Percentiles rank a stretch among this genome's conserved stretches.
phyloP scores from a whole-genome alignment of 2,888 invertebrate species.

The Tetranychus truncatus region DNA sequence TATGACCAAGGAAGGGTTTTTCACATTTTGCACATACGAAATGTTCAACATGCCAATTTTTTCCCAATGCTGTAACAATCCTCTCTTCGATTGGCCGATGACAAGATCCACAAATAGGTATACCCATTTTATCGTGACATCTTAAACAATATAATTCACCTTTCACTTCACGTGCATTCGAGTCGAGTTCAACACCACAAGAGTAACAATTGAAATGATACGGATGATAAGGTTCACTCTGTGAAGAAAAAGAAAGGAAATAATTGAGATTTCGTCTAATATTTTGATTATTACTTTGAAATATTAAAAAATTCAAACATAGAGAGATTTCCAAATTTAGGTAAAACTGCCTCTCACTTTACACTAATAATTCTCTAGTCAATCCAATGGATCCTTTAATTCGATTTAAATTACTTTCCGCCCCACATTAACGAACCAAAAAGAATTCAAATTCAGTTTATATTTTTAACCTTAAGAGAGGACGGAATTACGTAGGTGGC shows the following conservation, averaged over 20 bases:
- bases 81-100: conserved; percentile 95
- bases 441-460: neutral
- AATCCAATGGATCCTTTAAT: neutral
- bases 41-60: conserved; percentile 98
- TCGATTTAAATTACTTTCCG: neutral
- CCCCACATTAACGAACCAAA: neutral
- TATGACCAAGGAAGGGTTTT: conserved; percentile 79
- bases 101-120: conserved; percentile 99
- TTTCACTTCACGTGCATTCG: conserved; percentile 86
- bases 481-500: neutral
- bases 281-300: too few relatives aligned
- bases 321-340: too few relatives aligned
- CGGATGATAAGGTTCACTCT: conserved; percentile 93
- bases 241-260: conserved; percentile 28
- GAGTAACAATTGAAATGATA: conserved; percentile 92
- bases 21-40: conserved; percentile 99
- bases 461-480: neutral
- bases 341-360: neutral
- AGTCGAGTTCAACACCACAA: conserved; percentile 63
- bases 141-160: conserved; percentile 88
- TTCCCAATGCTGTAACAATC: conserved; percentile 91
- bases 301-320: too few relatives aligned
- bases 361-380: neutral
- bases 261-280: too few relatives aligned
- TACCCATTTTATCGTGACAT: conserved; percentile 98